Evolutionary conservation across 1,140 invertebrate genomes (phyloP).

Genomic region (Bombus superbus): DNA sequence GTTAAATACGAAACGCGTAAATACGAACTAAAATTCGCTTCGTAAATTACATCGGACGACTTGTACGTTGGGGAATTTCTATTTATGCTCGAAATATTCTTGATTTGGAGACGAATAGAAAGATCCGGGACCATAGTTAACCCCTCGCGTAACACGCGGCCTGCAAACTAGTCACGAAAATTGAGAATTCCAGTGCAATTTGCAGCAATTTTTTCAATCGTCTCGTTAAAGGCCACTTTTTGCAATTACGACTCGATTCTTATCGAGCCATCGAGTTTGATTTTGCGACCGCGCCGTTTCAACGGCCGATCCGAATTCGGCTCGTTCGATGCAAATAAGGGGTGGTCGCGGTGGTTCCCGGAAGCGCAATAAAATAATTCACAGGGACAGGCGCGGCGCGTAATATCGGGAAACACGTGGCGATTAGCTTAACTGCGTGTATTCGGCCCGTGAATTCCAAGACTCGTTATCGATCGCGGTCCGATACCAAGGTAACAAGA

Average conservation of each 20-base stretch:
- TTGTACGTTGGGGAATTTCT: too few relatives aligned
- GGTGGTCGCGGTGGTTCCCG: neutral
- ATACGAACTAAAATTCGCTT: too few relatives aligned
- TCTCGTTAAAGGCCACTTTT: neutral
- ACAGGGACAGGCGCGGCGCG: neutral
- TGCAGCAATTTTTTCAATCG: neutral
- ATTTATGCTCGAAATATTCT: too few relatives aligned
- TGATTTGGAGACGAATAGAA: too few relatives aligned
- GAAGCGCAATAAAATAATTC: constrained; percentile 26
- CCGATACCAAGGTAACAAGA: constrained; percentile 6
- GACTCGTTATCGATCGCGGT: constrained; percentile 33
- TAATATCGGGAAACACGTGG: constrained; percentile 25
- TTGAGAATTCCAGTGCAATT: neutral
- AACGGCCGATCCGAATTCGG: neutral
- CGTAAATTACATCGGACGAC: too few relatives aligned
- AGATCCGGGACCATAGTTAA: too few relatives aligned
- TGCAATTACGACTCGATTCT: neutral
- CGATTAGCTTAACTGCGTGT: constrained; percentile 34
- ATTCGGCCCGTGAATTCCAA: constrained; percentile 22
- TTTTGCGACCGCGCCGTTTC: neutral
- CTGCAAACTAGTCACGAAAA: neutral
- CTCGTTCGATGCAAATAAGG: neutral
- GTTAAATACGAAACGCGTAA: too few relatives aligned
- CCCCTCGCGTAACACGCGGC: too few relatives aligned
- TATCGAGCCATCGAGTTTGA: neutral